These are phyloP conservation scores for Hololepta plana DNA, from an alignment of 2,888 invertebrate genomes.

Conservation along the genomic window DNA sequence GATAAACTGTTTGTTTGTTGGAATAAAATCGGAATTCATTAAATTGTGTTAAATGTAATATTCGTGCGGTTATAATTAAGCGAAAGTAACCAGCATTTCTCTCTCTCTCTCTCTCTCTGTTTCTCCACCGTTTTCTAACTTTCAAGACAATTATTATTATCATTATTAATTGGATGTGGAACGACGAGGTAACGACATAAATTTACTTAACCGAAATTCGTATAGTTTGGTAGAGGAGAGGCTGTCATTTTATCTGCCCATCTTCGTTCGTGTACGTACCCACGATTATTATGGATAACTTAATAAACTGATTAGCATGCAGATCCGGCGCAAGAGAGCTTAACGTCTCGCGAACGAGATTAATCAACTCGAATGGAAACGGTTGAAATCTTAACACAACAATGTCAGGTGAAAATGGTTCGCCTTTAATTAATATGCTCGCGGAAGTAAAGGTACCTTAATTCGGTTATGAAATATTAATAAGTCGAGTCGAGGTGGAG, in stretches of 20 bases:
- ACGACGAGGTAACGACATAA: slow-evolving; percentile 7
- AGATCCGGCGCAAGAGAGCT: slow-evolving; percentile 17
- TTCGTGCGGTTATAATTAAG: too few relatives aligned
- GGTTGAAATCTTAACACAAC: slow-evolving; percentile 24
- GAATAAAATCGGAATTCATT: too few relatives aligned
- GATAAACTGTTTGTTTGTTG: too few relatives aligned
- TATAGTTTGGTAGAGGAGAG: slow-evolving; percentile 6
- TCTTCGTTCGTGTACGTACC: neutral
- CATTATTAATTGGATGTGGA: too few relatives aligned
- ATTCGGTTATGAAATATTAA: slow-evolving; percentile 26
- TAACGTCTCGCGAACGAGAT: slow-evolving; percentile 19
- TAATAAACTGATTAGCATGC: slow-evolving; percentile 24
- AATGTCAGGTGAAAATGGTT: slow-evolving; percentile 20
- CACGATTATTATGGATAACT: slow-evolving; percentile 10
- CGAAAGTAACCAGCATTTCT: too few relatives aligned
- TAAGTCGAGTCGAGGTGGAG: slow-evolving; percentile 17
- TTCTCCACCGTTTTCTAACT: too few relatives aligned
- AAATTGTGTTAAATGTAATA: too few relatives aligned
- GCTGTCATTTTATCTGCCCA: slow-evolving; percentile 13
- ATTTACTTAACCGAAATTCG: slow-evolving; percentile 8
- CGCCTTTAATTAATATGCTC: slow-evolving; percentile 22
- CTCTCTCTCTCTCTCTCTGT: too few relatives aligned
- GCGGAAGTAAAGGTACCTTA: slow-evolving; percentile 19
- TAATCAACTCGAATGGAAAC: slow-evolving; percentile 24
- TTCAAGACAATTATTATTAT: too few relatives aligned